These are phyloP conservation scores for Pangasianodon hypophthalmus DNA, from an alignment of 2,113 vertebrate genomes.

Conservation along the genomic window DNA sequence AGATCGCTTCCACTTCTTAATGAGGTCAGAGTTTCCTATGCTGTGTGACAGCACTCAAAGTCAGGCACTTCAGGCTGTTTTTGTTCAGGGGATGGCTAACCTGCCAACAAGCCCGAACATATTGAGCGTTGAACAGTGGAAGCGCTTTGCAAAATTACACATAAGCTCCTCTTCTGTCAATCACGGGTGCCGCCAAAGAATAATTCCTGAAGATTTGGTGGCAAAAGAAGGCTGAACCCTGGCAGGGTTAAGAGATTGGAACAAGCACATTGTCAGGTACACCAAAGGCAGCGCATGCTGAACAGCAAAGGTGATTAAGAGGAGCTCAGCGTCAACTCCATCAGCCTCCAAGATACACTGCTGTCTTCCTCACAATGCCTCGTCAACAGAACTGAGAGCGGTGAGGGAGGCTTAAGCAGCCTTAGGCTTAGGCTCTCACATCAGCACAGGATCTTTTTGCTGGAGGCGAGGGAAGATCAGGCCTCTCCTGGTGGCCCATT, in stretches of 20 bases:
- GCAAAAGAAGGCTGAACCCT: constrained; percentile 49
- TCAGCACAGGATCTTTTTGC: constrained; percentile 62
- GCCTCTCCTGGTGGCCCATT: constrained; percentile 72
- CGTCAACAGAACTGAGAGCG: constrained; percentile 63
- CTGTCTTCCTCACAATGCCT: constrained; percentile 53
- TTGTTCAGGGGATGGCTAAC: constrained; percentile 67
- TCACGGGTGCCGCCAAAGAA: constrained; percentile 61
- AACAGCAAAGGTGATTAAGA: constrained; percentile 58
- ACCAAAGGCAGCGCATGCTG: constrained; percentile 47
- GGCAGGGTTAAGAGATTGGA: constrained; percentile 56
- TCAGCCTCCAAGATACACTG: constrained; percentile 42
- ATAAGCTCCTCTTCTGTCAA: constrained; percentile 77
- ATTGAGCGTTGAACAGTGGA: constrained; percentile 62
- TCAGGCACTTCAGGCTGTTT: constrained; percentile 70
- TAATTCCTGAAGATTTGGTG: constrained; percentile 63
- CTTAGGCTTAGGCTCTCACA: constrained; percentile 52
- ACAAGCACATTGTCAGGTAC: constrained; percentile 60
- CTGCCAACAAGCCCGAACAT: constrained; percentile 75
- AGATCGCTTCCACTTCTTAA: constrained; percentile 65
- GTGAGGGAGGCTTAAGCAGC: constrained; percentile 56
- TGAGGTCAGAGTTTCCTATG: constrained; percentile 65
- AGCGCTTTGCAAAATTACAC: constrained; percentile 76
- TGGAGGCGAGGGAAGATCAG: constrained; percentile 54
- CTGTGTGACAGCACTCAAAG: constrained; percentile 68
- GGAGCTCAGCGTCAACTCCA: constrained; percentile 37